These are phyloP conservation scores for Apeltes quadracus DNA, from an alignment of 2,113 vertebrate genomes.

Conservation along the genomic window DNA sequence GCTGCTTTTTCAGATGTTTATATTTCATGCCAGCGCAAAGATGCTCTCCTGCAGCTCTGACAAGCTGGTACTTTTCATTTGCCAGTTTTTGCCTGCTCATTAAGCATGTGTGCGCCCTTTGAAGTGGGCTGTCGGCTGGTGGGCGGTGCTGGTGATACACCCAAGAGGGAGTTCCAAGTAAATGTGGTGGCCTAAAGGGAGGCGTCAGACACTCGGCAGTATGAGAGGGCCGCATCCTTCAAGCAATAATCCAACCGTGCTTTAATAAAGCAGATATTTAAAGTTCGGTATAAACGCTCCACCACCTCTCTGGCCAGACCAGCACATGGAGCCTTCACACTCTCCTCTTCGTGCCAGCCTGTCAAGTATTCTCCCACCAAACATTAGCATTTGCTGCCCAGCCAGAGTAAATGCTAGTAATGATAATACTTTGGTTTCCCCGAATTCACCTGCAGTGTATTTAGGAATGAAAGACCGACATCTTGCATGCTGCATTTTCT, in stretches of 20 bases:
- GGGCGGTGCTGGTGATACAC: neutral
- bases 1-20: conserved; percentile 4
- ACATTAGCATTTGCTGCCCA: conserved; percentile 40
- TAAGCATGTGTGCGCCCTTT: conserved; percentile 12
- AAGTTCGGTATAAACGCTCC: conserved; percentile 2
- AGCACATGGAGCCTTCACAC: conserved; percentile 17
- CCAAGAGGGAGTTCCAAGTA: neutral
- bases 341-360: conserved; percentile 23
- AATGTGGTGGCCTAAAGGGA: conserved; percentile 13
- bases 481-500: conserved; percentile 51
- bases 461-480: conserved; percentile 53
- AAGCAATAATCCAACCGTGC: neutral
- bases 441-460: conserved; percentile 49
- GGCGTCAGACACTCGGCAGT: neutral
- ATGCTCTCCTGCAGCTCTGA: conserved; percentile 7
- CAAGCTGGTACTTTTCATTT: conserved; percentile 22
- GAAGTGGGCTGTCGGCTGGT: neutral
- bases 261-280: conserved; percentile 5
- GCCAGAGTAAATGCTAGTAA: conserved; percentile 59
- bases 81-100: conserved; percentile 15
- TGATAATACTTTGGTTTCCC: conserved; percentile 57
- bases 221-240: neutral
- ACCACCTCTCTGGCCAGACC: conserved; percentile 5
- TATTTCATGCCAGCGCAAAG: neutral
- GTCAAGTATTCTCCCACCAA: conserved; percentile 38